Evolutionary conservation across 2,797 vertebrate species (phyloP).

Genomic region (Chelon labrosus): DNA sequence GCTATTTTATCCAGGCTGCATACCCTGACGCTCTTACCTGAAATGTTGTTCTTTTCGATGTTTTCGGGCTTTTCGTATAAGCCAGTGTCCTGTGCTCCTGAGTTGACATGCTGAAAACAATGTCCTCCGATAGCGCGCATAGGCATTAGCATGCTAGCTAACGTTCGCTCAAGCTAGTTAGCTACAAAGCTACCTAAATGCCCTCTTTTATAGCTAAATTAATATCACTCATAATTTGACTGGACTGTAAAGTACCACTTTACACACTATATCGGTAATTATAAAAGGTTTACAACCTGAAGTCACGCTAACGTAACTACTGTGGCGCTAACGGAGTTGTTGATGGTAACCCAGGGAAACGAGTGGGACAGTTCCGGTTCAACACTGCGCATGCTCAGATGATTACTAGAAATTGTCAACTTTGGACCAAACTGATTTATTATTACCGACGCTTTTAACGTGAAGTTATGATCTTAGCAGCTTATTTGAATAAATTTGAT

Average conservation of each 20-base stretch:
- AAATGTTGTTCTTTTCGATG: conserved; percentile 89
- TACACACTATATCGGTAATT: background rate
- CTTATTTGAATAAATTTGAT: too few species aligned
- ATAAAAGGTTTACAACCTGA: background rate
- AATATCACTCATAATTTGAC: background rate
- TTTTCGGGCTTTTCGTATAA: conserved; percentile 88
- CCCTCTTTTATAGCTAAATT: background rate
- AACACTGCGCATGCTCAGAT: conserved; percentile 62
- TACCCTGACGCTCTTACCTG: conserved; percentile 81
- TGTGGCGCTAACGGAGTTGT: conserved; percentile 40
- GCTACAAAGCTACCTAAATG: background rate
- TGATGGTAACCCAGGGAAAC: conserved; percentile 78
- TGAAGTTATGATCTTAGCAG: too few species aligned
- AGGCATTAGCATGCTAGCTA: conserved; percentile 57
- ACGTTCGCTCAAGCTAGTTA: background rate
- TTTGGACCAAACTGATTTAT: background rate
- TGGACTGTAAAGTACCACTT: background rate
- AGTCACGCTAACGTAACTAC: background rate
- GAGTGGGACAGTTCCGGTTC: conserved; percentile 7
- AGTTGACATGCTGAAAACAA: conserved; percentile 78
- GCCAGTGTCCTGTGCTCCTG: conserved; percentile 83
- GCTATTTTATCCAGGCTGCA: background rate
- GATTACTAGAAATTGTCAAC: background rate
- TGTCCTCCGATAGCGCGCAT: background rate
- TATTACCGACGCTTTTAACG: too few species aligned